Base-by-base conservation (phyloP, 1,140 invertebrate species). In the Sarcophaga peregrina region DNA sequence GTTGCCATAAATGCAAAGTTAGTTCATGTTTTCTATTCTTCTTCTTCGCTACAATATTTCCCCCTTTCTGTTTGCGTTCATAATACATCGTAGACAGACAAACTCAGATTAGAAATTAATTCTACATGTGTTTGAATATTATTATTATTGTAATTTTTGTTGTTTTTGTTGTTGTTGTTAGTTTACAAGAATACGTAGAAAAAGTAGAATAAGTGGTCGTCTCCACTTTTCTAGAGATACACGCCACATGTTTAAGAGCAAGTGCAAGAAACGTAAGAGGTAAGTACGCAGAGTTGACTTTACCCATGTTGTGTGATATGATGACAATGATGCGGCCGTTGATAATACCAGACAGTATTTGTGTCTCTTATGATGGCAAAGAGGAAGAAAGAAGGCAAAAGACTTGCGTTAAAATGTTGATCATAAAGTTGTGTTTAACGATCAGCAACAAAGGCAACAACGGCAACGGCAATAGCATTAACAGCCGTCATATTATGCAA, bases 101-200 rank as follows among this genome's bases (percentile, higher is more conserved):
- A 1, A 37, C 25, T 37, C 20, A 78, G 75, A 78, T 78, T 78
- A 78, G 75, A 78, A 78, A 78, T 78, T 78, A 50, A 78, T 78
- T 78, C 75, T 50, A 52, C 47, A 50, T 78, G 20, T 78, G 47
- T 78, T 78, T 20, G 75, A 78, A 78, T 50, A n/a, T 78, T 50
- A n/a, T 78, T 78, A n/a, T 78, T 47, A 37, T 37, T 37, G 4
- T 37, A 2, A 4, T 37, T 37, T 1, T 37, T 37, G 25, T 37
- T 37, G 4, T 37, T 37, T 2, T 37, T 37, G 25, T 37, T 37
- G 47, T 78, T 50, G 15, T 78, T 78, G 47, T 78, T 47, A 78
- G 47, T 78, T 50, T 78, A 47, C 75, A 46, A 78, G 20, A 78
- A 37, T 25, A 68, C n/a, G 6, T 17, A 68, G 11, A 20, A 68